Percentiles rank a stretch among this genome's conserved stretches.
phyloP scores from a whole-genome alignment of 1,140 invertebrate species.

The Bombus pyrosoma region DNA sequence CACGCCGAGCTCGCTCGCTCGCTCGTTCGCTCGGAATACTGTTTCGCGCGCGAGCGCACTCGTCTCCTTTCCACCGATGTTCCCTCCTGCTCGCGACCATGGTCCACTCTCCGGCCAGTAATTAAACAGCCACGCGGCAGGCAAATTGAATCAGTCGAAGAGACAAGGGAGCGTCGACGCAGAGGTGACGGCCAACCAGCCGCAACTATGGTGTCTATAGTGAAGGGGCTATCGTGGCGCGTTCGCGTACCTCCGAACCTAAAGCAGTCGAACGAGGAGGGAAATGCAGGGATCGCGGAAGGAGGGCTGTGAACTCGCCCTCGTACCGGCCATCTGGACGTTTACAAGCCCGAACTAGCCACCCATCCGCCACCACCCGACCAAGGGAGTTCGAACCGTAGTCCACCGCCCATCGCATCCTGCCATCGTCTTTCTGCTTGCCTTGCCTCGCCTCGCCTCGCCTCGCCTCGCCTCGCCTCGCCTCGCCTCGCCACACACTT shows the following conservation, averaged over 20 bases:
- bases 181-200: constrained; percentile 82
- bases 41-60: background rate
- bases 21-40: constrained; percentile 11
- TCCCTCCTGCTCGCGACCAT: constrained; percentile 60
- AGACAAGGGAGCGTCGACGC: constrained; percentile 81
- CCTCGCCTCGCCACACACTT: constrained; percentile 27
- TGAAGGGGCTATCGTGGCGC: constrained; percentile 65
- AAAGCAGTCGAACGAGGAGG: constrained; percentile 47
- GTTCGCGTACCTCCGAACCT: constrained; percentile 52
- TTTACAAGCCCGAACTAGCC: constrained; percentile 65
- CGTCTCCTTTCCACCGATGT: constrained; percentile 34
- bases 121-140: constrained; percentile 82
- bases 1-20: background rate
- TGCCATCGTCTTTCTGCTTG: constrained; percentile 54
- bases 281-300: constrained; percentile 43
- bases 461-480: background rate
- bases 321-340: constrained; percentile 52
- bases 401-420: constrained; percentile 64
- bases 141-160: constrained; percentile 83
- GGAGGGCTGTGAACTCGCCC: constrained; percentile 45
- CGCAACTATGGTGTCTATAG: constrained; percentile 80
- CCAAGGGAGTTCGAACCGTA: constrained; percentile 64
- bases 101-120: constrained; percentile 81
- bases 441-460: constrained; percentile 11
- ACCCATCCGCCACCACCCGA: constrained; percentile 40